phyloP scores from a whole-genome alignment of 37 sponge, comb jelly and placozoan genomes.

The Axinella damicornis region DNA sequence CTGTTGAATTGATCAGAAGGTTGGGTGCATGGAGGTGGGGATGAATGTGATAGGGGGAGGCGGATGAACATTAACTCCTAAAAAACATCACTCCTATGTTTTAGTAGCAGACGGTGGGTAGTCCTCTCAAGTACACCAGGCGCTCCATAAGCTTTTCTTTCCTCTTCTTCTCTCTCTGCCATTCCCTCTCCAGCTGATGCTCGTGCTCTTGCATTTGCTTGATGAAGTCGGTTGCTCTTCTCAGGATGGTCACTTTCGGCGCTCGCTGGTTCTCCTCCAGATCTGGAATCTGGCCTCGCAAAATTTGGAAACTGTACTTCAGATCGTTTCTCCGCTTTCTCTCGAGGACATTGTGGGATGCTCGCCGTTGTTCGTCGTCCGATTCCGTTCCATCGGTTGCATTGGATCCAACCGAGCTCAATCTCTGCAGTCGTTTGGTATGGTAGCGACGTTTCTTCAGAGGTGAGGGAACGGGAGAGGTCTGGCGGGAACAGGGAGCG shows the following conservation, averaged over 20 bases:
- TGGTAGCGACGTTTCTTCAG: slow-evolving; percentile 47
- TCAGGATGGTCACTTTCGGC: slow-evolving; percentile 83
- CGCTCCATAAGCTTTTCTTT: slow-evolving; percentile 43
- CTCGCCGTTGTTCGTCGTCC: slow-evolving; percentile 79
- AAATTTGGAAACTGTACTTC: slow-evolving; percentile 73
- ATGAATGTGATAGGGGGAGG: background rate
- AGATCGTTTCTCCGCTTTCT: slow-evolving; percentile 85
- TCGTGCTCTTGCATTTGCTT: slow-evolving; percentile 31
- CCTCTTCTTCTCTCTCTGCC: slow-evolving; percentile 44
- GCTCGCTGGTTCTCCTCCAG: slow-evolving; percentile 86
- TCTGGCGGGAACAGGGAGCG: slow-evolving; percentile 69
- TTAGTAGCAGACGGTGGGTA: background rate
- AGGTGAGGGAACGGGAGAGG: slow-evolving; percentile 40
- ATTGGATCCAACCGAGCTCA: slow-evolving; percentile 44
- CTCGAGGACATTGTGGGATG: slow-evolving; percentile 82
- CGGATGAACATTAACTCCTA: background rate
- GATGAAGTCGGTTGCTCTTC: slow-evolving; percentile 77
- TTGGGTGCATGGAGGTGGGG: too few relatives aligned
- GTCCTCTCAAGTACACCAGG: slow-evolving; percentile 6
- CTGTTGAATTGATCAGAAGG: too few relatives aligned
- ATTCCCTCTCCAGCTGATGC: background rate
- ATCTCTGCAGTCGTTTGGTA: slow-evolving; percentile 46
- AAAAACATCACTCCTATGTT: background rate
- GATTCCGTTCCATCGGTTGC: slow-evolving; percentile 30
- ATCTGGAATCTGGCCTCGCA: slow-evolving; percentile 73